Base-by-base conservation (phyloP, 1,140 invertebrate genomes). In the Platorchestia sp. region DNA sequence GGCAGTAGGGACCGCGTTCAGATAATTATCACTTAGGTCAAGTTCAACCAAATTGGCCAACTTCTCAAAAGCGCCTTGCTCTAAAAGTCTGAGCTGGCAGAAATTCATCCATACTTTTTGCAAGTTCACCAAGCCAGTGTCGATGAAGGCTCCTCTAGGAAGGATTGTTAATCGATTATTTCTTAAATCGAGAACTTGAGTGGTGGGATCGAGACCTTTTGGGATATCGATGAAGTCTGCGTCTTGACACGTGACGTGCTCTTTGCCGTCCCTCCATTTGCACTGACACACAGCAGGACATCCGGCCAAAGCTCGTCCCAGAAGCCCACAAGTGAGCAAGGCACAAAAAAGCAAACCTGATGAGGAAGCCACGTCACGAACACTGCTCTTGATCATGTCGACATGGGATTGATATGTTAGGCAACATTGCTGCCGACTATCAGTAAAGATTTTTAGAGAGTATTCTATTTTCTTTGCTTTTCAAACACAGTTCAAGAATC, bases 251-350 rank as follows among this genome's bases (percentile, higher is more conserved):
- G 99, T 98, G 6, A 99, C 98, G 42, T 98, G 98, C 96, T 98
- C 98, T 97, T 99, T 99, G 95, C 99, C 99, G 96, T 98, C 98
- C 97, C 99, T 99, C 99, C 99, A 99, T 97, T 99, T 99, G 97
- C 98, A 99, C 95, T 98, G 97, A 97, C 99, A 99, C 96, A 98
- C 98, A 42, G 98, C 97, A 0, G 98, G 98, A 97, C 98, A 99
- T 42, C 47, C 95, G 41, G 45, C 47, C 43, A 75, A 86, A 0
- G 42, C 95, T 40, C n/a, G 19, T n/a, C 27, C 45, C 51, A 95
- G 40, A 42, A 95, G 45, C 51, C 95, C 95, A 51, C 95, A 95
- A 43, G 45, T 27, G 41, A 95, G 95, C 51, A 95, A 95, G 95
- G 89, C 89, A 91, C 89, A 45, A 45, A 91, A 42, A 45, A 91